Evolutionary conservation across 2,113 vertebrate genomes (phyloP).

Genomic region (Rhipidura dahli): DNA sequence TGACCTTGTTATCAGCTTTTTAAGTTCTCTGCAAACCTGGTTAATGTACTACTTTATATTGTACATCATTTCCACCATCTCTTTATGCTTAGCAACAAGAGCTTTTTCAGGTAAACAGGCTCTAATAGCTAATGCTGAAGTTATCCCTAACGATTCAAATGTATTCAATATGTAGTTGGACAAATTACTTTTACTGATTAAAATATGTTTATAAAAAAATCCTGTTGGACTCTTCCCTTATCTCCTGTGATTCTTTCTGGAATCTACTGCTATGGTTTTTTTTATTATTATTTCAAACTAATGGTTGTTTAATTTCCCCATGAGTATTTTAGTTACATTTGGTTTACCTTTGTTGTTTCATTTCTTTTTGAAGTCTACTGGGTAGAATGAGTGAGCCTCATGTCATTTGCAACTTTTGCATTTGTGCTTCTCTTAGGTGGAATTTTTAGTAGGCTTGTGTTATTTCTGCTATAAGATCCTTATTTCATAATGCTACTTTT

Average conservation of each 20-base stretch:
- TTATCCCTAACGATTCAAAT: neutral
- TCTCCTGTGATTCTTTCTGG: neutral
- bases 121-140: neutral
- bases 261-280: neutral
- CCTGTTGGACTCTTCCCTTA: neutral
- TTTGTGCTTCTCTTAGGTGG: neutral
- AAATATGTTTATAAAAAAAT: neutral
- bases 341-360: neutral
- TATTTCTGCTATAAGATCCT: neutral
- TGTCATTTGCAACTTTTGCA: neutral
- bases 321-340: neutral
- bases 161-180: neutral
- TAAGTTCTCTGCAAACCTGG: neutral
- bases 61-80: neutral
- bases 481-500: slow-evolving; percentile 6
- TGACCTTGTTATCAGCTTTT: neutral
- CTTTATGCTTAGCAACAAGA: neutral
- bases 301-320: neutral
- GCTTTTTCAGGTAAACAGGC: neutral
- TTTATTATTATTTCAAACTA: neutral
- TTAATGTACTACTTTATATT: neutral
- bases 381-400: neutral
- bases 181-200: neutral
- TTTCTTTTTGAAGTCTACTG: neutral
- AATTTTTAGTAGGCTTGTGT: neutral